Percentiles rank a stretch among this genome's conserved stretches.
Evolutionary conservation across 2,113 vertebrate genomes (phyloP).

Genomic region (Halichoeres trimaculatus): DNA sequence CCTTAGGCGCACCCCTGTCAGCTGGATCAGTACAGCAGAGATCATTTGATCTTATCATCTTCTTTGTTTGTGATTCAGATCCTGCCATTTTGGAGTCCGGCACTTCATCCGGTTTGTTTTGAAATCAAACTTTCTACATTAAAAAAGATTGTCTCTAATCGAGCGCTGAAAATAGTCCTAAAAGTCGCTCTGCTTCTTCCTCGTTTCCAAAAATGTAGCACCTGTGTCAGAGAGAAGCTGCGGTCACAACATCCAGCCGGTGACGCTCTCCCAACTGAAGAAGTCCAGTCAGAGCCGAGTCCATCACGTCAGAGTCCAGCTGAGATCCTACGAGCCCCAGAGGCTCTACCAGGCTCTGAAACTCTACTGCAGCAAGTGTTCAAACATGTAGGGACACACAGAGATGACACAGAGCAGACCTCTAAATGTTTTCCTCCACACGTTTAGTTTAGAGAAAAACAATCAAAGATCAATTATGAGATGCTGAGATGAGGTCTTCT

Average conservation of each 20-base stretch:
- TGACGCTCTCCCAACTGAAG: constrained; percentile 83
- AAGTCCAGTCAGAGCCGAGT: constrained; percentile 74
- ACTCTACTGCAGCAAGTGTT: constrained; percentile 91
- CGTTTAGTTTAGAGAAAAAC: too few species aligned
- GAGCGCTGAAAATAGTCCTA: too few species aligned
- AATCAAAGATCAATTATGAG: too few species aligned
- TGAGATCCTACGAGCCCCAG: constrained; percentile 87
- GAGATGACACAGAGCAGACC: too few species aligned
- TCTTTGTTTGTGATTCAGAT: constrained; percentile 50
- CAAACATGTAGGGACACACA: constrained; percentile 83
- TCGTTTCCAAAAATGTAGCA: background rate
- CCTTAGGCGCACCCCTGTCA: too few species aligned
- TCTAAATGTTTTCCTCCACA: too few species aligned
- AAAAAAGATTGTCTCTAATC: too few species aligned
- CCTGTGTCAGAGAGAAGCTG: constrained; percentile 84
- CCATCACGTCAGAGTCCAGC: constrained; percentile 87
- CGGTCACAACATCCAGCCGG: constrained; percentile 78
- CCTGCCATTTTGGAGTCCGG: background rate
- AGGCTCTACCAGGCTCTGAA: constrained; percentile 90
- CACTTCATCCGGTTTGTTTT: background rate
- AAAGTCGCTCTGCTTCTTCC: background rate
- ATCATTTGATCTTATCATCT: background rate
- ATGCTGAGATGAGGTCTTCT: background rate
- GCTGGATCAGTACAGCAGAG: too few species aligned
- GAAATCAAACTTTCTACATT: too few species aligned